Base-by-base conservation (phyloP, 37 sponge, comb jelly and placozoan species). In the Diacarnus erythraeanus region DNA sequence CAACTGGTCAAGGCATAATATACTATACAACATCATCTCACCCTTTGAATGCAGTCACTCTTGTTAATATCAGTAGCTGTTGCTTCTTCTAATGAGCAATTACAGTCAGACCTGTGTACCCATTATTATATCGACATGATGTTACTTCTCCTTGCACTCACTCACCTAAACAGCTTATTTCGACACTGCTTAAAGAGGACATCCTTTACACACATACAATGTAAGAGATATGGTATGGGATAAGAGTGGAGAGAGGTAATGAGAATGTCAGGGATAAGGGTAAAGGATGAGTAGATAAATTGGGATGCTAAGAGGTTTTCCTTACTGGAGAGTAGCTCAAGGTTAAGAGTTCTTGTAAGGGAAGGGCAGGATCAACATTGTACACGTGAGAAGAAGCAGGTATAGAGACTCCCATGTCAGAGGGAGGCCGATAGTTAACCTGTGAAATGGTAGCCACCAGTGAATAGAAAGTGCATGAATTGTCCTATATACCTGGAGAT, bases 401-500 rank as follows among this genome's bases (percentile, higher is more conserved):
- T 38, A 86, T 64, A 31, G 77, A 43, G 0, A 21, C 27, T 10
- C 86, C 86, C 34, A 86, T 41, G 10, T 17, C 0, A 51, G 86
- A 86, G 2, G 80, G 80, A 38, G 86, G 86, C 37, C 86, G 86
- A 57, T 86, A 86, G 75, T 86, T 86, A 21, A 74, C 69, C 86
- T 86, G 23, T 5, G 23, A 39, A 47, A n/a, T n/a, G n/a, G n/a
- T n/a, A n/a, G n/a, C n/a, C n/a, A n/a, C n/a, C n/a, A n/a, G n/a
- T n/a, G n/a, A n/a, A n/a, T n/a, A n/a, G n/a, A n/a, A n/a, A n/a
- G n/a, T n/a, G n/a, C n/a, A n/a, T n/a, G n/a, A n/a, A n/a, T n/a
- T n/a, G n/a, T n/a, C n/a, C n/a, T n/a, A n/a, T n/a, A 71, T 64
- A 77, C 77, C 23, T 64, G 77, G 12, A 77, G 77, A 22, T n/a